Evolutionary conservation across 2,797 vertebrate genomes (phyloP), one percentile per base, ranked within the genome.

Genomic region (Cichlasoma orientale): DNA sequence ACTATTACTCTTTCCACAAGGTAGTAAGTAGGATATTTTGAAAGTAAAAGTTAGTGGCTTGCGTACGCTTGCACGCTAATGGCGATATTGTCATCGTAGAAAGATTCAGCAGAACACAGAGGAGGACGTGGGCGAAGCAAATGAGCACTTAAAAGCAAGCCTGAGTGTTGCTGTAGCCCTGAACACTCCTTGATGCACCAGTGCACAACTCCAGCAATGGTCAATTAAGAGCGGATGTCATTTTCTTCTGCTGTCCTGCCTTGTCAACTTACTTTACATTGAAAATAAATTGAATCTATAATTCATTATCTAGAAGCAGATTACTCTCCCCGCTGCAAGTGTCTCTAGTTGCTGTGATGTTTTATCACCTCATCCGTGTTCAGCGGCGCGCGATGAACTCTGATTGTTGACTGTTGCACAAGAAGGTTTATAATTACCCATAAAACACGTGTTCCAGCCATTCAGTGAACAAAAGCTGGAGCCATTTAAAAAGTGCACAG

Each of bases 201-300:
- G 38, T 85, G 88, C 84, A 80, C 86, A 74, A 83, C 80, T 68
- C 38, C 80, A 78, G 79, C 78, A 50, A 79, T 75, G 86, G 85
- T 89, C 93, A 93, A 92, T 94, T 93, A 93, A 93, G 91, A 90
- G 88, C 56, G 78, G 84, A 88, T 90, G 91, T 90, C 84, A 87
- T 90, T 88, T 93, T 90, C 79, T 77, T 85, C 77, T 58, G 6
- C 12, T 70, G 83, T 82, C 82, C 89, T 66, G 68, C 86, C 84
- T 86, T 85, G 85, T 90, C 87, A 87, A 74, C 88, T 89, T 76
- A 80, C 78, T 85, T 85, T 87, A 92, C 78, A 86, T 77, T 27
- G 79, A 89, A 93, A 92, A 92, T 86, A 93, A 93, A 94, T 92
- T 85, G 54, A 93, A 93, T 93, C 90, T 91, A 85, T 91, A 93